Evolutionary conservation across 2,113 vertebrate genomes (phyloP).

Genomic region (Hipposideros armiger): DNA sequence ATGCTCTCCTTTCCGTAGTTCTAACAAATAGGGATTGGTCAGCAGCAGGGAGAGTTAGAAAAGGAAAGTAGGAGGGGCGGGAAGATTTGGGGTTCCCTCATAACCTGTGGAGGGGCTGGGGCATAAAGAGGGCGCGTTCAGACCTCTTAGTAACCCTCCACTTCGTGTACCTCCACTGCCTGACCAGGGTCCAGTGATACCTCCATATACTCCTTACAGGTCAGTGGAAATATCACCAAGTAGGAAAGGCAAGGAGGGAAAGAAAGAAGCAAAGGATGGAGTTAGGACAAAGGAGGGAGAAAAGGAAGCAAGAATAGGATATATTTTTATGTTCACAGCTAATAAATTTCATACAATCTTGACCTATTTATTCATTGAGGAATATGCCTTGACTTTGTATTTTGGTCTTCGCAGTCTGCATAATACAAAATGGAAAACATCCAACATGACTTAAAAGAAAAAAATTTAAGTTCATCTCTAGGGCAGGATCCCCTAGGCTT

Average conservation of each 20-base stretch:
- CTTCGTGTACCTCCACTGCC: background rate
- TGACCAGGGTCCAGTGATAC: background rate
- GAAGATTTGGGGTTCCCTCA: too few relatives aligned
- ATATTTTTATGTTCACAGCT: background rate
- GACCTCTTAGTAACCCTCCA: background rate
- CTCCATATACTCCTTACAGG: background rate
- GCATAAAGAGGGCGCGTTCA: too few relatives aligned
- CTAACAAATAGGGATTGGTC: background rate
- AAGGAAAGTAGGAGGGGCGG: background rate
- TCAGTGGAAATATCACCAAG: background rate
- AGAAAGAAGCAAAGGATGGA: background rate
- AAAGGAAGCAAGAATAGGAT: background rate
- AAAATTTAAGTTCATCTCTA: slow-evolving; percentile 64
- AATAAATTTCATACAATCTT: background rate
- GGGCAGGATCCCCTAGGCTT: slow-evolving; percentile 7
- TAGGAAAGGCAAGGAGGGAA: background rate
- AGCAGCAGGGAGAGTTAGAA: background rate
- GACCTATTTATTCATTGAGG: background rate
- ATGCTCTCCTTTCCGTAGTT: background rate
- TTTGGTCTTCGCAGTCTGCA: slow-evolving; percentile 6
- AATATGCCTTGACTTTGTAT: background rate
- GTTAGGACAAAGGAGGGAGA: background rate
- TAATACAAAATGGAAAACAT: slow-evolving; percentile 55
- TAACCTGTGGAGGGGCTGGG: rapidly evolving
- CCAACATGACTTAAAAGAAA: slow-evolving; percentile 19